Base-by-base conservation (phyloP, 1,140 invertebrate species). In the Acromyrmex charruanus region DNA sequence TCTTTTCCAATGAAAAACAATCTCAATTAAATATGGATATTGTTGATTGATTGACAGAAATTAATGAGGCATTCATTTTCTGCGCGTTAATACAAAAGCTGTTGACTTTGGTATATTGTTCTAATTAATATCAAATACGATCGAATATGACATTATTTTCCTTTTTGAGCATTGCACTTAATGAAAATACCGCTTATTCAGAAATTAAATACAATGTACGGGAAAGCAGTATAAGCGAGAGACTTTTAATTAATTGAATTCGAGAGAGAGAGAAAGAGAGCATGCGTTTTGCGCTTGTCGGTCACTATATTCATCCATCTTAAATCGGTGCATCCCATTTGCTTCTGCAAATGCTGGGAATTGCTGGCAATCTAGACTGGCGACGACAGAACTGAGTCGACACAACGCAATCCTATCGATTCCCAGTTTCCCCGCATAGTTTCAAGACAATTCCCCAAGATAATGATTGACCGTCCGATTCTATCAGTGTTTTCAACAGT, bases 321-420 rank as follows among this genome's bases (percentile, higher is more conserved):
- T 84, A 84, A 84, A 84, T 84, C 69, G 28, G 18, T 49, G 39
- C 80, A 51, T 84, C 80, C 80, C 69, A 75, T 84, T 75, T 84
- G 69, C 69, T 59, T 84, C 80, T 61, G 55, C n/a, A 84, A 84
- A 84, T 75, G 69, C 69, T 39, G 80, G 55, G 80, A 84, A 84
- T 84, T 75, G 80, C 55, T 59, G 80, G 69, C 69, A 74, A 84
- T 84, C 69, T 72, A 74, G 68, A 74, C 51, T 74, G 68, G 68
- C 51, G 79, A 81, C 66, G 79, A 81, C 79, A 81, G 71, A 55
- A 61, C 68, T 35, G 65, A 82, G 53, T 82, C 80, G 80, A 82
- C 80, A 74, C 80, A 74, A 82, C 68, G 68, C 80, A 39, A 82
- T 63, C 25, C 55, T 61, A 84, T 84, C 55, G 80, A 84, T 84